Conservation (phyloP, 2,113 vertebrate species). For the Psittacus erithacus region DNA sequence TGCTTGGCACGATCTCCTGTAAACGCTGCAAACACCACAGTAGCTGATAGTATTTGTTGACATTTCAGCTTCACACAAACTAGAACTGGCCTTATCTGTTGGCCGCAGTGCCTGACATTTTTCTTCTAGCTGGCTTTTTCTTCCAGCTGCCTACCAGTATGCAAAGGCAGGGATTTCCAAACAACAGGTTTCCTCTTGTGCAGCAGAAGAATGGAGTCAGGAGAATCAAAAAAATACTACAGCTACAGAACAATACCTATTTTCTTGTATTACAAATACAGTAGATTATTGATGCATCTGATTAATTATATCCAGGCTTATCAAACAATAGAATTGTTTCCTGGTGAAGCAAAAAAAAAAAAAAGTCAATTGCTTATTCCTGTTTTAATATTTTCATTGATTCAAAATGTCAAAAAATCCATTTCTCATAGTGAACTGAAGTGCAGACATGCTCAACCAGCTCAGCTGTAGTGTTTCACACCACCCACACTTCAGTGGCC, state of each 20-base stretch:
- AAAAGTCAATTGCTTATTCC: background rate
- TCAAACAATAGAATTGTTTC: background rate
- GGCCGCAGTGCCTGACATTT: constrained; percentile 12
- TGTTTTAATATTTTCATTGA: background rate
- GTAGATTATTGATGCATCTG: background rate
- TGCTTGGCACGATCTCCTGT: background rate
- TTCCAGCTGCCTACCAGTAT: background rate
- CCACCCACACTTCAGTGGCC: background rate
- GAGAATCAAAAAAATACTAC: background rate
- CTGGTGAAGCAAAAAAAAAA: background rate
- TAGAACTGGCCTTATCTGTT: constrained; percentile 2
- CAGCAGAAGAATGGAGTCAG: background rate
- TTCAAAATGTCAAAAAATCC: constrained; percentile 6
- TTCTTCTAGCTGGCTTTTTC: constrained; percentile 18
- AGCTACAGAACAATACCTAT: background rate
- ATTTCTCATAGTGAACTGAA: background rate
- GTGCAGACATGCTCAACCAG: background rate
- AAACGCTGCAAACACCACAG: background rate
- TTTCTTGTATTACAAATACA: background rate
- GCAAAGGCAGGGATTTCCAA: background rate
- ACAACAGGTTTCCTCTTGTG: constrained; percentile 3
- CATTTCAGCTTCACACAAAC: constrained; percentile 26
- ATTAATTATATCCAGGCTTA: background rate
- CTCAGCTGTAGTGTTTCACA: background rate
- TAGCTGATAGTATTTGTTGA: constrained; percentile 5